Conservation (phyloP, 1,140 invertebrate species). For the Notospermus geniculatus region DNA sequence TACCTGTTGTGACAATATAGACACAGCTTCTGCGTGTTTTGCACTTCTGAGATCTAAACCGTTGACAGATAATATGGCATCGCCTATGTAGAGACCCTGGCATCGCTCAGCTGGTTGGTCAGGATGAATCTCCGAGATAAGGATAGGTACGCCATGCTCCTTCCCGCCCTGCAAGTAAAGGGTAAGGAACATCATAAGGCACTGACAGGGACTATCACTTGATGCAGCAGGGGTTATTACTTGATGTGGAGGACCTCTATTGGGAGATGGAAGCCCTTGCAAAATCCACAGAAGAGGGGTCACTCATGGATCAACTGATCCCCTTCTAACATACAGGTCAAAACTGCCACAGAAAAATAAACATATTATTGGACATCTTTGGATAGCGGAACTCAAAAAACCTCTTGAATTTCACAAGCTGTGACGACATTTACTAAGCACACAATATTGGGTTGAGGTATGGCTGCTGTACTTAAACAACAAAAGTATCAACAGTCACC, state of each 20-base stretch:
- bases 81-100: constrained; percentile 73
- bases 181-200: background rate
- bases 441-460: no score
- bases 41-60: constrained; percentile 69
- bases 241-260: no score
- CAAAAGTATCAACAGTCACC: no score
- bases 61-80: constrained; percentile 79
- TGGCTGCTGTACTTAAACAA: no score
- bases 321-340: constrained; percentile 1
- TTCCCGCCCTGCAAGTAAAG: constrained; percentile 66
- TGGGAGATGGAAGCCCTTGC: no score
- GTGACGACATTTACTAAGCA: no score
- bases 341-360: no score
- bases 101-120: constrained; percentile 72
- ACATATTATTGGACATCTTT: no score
- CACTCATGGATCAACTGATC: no score
- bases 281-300: no score
- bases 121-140: constrained; percentile 81
- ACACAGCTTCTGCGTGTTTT: constrained; percentile 72
- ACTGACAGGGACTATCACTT: no score
- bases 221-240: no score
- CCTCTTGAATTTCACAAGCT: background rate
- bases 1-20: constrained; percentile 64
- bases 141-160: constrained; percentile 80
- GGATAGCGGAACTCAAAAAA: background rate